Evolutionary conservation across 2,113 vertebrate species (phyloP).

Genomic region (Rhynchomys soricoides): DNA sequence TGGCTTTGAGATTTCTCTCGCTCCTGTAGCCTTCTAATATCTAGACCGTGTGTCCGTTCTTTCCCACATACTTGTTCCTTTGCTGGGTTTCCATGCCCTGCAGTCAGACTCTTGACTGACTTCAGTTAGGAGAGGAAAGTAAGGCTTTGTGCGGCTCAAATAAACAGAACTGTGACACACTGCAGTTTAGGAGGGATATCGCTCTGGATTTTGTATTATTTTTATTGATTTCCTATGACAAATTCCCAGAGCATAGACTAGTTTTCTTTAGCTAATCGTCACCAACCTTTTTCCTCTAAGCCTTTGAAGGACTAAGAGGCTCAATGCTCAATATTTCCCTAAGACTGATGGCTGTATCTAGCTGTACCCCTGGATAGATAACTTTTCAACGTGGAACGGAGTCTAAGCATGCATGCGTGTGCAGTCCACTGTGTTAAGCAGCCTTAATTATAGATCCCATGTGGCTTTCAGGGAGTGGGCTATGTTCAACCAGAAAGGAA

Average conservation of each 20-base stretch:
- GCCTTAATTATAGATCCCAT: neutral
- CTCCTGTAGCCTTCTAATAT: neutral
- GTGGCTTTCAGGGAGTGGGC: neutral
- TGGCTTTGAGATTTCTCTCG: neutral
- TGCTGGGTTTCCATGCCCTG: neutral
- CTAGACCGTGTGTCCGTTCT: too few species aligned
- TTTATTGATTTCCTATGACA: neutral
- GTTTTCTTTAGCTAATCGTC: neutral
- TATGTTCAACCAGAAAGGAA: neutral
- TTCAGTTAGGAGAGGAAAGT: rapidly evolving
- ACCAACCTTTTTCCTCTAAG: neutral
- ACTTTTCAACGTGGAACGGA: rapidly evolving
- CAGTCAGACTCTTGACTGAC: neutral
- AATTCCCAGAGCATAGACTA: neutral
- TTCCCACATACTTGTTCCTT: neutral
- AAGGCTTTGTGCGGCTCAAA: too few species aligned
- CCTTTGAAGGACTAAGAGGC: neutral
- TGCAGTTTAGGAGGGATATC: neutral
- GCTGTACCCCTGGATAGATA: neutral
- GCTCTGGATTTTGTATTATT: neutral
- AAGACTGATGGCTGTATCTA: neutral
- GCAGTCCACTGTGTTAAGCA: too few species aligned
- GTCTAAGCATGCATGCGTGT: neutral
- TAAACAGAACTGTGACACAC: neutral
- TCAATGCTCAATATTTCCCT: neutral